Percentiles rank a stretch among this genome's conserved stretches.
phyloP scores from a whole-genome alignment of 2,888 invertebrate genomes.

The Hirtodrosophila alboralis region DNA sequence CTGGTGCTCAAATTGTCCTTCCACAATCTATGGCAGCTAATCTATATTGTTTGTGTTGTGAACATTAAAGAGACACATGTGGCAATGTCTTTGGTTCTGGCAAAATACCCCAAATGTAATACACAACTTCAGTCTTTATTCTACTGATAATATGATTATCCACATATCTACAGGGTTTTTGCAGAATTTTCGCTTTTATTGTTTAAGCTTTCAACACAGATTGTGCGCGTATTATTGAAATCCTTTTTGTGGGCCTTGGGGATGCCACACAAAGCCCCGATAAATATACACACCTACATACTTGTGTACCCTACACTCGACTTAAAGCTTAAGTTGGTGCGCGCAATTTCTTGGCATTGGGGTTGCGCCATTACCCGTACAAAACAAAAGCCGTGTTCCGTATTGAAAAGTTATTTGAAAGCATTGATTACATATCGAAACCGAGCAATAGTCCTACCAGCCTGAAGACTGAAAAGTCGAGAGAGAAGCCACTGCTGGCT shows the following conservation, averaged over 20 bases:
- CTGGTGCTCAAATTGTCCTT: conserved; percentile 30
- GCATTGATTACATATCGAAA: conserved; percentile 72
- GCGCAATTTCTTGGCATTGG: conserved; percentile 27
- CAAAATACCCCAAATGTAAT: conserved; percentile 47
- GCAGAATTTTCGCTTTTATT: conserved; percentile 75
- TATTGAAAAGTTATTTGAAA: conserved; percentile 69
- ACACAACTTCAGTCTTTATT: conserved; percentile 11
- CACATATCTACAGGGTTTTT: conserved; percentile 51
- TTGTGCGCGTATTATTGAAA: conserved; percentile 76
- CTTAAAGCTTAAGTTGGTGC: conserved; percentile 49
- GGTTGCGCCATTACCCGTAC: conserved; percentile 51
- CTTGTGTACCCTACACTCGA: conserved; percentile 14
- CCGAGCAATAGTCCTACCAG: conserved; percentile 19
- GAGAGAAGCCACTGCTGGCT: conserved; percentile 4
- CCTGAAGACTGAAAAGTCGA: neutral
- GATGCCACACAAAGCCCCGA: conserved; percentile 14
- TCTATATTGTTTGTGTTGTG: conserved; percentile 63
- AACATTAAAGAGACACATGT: conserved; percentile 46
- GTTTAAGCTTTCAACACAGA: conserved; percentile 79
- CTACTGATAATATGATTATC: conserved; percentile 65
- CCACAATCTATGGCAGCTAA: conserved; percentile 49
- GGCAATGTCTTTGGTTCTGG: conserved; percentile 48
- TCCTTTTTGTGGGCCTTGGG: conserved; percentile 65
- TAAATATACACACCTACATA: conserved; percentile 10
- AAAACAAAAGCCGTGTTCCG: conserved; percentile 70